Base-by-base conservation (phyloP, 1,140 invertebrate species). In the Elysia chlorotica region DNA sequence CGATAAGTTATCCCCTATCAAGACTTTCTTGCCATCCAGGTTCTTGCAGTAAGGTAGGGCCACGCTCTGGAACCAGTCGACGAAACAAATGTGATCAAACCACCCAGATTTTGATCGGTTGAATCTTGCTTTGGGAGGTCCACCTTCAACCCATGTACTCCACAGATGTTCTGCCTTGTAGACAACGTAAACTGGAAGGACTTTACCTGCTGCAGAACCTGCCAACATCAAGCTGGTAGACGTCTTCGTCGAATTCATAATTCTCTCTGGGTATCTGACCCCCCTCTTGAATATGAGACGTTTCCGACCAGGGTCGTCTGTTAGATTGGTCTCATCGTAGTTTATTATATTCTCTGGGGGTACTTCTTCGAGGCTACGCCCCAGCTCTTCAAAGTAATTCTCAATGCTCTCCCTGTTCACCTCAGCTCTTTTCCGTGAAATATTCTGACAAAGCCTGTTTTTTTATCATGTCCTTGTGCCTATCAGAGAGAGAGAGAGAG, bases 291-390 rank as follows among this genome's bases (percentile, higher is more conserved):
- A 72, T 63, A 86, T 74, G 25, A 82, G 66, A 79, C 82, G 85
- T 54, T 79, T 81, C 23, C 66, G 77, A 30, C 84, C 84, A 10
- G 85, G 87, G 73, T 88, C 84, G 80, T 88, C 87, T 6, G 74
- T 75, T 2, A 89, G 48, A 74, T 88, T 88, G 5, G 86, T 88
- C 76, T 88, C 87, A 75, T 87, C 87, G 71, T 86, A 88, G 54
- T 74, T 74, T 19, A 74, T 17, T 23, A 68, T 67, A 48, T 69
- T 54, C n/a, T 61, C 53, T 21, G 53, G 41, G 14, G 30, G 25
- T 66, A 69, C 72, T 66, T 38, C 53, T 36, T 71, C 56, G 3
- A 62, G 33, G 31, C 41, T 17, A n/a, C 33, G 5, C 28, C 5
- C 21, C 53, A 69, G 33, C 21, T 69, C 30, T 6, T 69, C 33